Base-by-base conservation (phyloP, 2,113 vertebrate species). In the Macquaria ambigua region DNA sequence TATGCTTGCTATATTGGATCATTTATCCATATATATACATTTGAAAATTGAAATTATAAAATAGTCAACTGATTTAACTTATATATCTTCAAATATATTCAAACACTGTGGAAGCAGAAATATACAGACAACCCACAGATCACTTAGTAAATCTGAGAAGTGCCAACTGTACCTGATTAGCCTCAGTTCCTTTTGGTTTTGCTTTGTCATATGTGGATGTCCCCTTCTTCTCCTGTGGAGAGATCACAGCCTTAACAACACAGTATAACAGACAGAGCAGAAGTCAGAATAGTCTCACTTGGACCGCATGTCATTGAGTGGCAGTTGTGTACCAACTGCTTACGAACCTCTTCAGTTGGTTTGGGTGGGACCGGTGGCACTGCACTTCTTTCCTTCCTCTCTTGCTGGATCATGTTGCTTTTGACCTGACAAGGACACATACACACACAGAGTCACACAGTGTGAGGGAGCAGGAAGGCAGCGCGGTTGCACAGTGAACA, bases 201-300 rank as follows among this genome's bases (percentile, higher is more conserved):
- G 59, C 75, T 76, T 69, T 79, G 43, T 52, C 15, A 14, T 84
- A 23, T 5, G 79, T 3, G 18, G 74, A 69, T 1, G 37, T 81
- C 53, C 12, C 48, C 79, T 77, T 94, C 87, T 86, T 84, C 59
- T 94, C 91, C 95, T 95, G 86, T 20, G 15, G 39, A 82, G 11
- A 78, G 34, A 55, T 43, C 56, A 70, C 37, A 74, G 41, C 12
- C 2, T 77, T 21, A 82, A 71, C 6, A 58, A 75, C 37, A 69
- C 5, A 41, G 67, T 5, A 9, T 0, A 23, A 25, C 43, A 43
- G 23, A 63, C 23, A 34, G 39, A 81, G 31, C 2, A 61, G n/a
- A 76, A 61, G 59, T 81, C 11, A 50, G 12, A 70, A 5, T 0
- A 25, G 9, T 68, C 41, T 48, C 53, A 74, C 31, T 18, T 21